phyloP scores from a whole-genome alignment of 2,113 vertebrate genomes.

The Austrofundulus limnaeus region DNA sequence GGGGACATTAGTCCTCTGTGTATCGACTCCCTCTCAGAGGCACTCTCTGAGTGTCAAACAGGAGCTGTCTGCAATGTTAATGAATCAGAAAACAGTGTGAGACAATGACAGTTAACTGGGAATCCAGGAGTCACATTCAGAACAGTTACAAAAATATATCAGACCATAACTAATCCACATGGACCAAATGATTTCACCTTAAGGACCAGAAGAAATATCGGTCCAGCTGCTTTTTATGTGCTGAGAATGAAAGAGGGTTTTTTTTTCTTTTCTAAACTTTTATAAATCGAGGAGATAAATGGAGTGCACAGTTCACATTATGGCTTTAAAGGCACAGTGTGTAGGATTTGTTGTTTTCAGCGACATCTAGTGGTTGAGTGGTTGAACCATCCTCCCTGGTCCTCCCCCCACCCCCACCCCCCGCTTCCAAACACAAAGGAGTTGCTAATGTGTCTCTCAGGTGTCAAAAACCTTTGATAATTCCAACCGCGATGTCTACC shows the following conservation, averaged over 20 bases:
- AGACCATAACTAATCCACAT: neutral
- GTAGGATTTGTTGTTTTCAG: too few relatives aligned
- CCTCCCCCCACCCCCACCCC: too few relatives aligned
- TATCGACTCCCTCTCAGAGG: neutral
- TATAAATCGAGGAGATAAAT: constrained; percentile 7
- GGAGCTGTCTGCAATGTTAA: constrained; percentile 51
- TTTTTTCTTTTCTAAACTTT: neutral
- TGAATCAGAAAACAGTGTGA: constrained; percentile 35
- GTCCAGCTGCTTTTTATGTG: constrained; percentile 2
- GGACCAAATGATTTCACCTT: constrained; percentile 9
- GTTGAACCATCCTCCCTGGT: too few relatives aligned
- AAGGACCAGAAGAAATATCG: constrained; percentile 1
- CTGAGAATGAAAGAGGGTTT: neutral
- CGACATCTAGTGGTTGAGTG: too few relatives aligned
- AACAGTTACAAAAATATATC: constrained; percentile 20
- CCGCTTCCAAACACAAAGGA: too few relatives aligned
- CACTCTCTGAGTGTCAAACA: constrained; percentile 4
- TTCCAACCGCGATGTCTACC: too few relatives aligned
- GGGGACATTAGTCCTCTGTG: constrained; percentile 11
- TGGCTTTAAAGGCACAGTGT: too few relatives aligned
- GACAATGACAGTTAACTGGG: constrained; percentile 28
- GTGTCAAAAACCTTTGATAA: too few relatives aligned
- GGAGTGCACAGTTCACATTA: neutral
- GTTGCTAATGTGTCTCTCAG: too few relatives aligned
- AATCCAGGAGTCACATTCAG: constrained; percentile 14